A percentile compares a stretch with the other conserved stretches of the same genome.
These are phyloP conservation scores for Drosophila aff. DNA, from an alignment of 1,140 invertebrate species.

Conservation along the genomic window DNA sequence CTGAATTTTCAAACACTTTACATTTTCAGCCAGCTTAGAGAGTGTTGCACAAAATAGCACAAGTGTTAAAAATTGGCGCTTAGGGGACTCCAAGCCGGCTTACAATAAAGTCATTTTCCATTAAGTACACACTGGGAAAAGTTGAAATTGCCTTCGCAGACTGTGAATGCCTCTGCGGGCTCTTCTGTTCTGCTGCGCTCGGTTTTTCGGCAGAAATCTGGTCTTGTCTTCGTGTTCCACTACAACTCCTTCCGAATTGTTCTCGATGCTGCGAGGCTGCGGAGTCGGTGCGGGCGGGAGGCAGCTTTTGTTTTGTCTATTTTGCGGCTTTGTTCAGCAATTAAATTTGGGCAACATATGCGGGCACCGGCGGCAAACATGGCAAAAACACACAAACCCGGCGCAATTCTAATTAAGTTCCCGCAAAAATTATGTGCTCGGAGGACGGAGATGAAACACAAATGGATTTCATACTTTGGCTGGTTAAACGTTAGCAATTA, in stretches of 20 bases:
- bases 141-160: constrained; percentile 72
- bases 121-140: constrained; percentile 71
- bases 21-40: neutral
- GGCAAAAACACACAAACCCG: constrained; percentile 14
- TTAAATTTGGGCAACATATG: constrained; percentile 77
- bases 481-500: neutral
- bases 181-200: constrained; percentile 16
- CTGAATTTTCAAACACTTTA: constrained; percentile 1
- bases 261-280: neutral
- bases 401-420: constrained; percentile 42
- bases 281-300: constrained; percentile 21
- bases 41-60: constrained; percentile 51
- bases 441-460: constrained; percentile 17
- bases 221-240: constrained; percentile 48
- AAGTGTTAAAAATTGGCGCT: constrained; percentile 72
- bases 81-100: constrained; percentile 36
- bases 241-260: constrained; percentile 19
- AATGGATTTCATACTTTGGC: constrained; percentile 1
- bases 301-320: constrained; percentile 63
- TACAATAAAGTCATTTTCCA: constrained; percentile 78
- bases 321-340: constrained; percentile 79
- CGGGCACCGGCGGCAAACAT: constrained; percentile 44
- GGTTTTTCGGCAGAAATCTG: constrained; percentile 43
- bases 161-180: constrained; percentile 51
- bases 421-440: constrained; percentile 29